phyloP scores from a whole-genome alignment of 2,113 vertebrate genomes.

The Stomatorhinus ivindoensis region DNA sequence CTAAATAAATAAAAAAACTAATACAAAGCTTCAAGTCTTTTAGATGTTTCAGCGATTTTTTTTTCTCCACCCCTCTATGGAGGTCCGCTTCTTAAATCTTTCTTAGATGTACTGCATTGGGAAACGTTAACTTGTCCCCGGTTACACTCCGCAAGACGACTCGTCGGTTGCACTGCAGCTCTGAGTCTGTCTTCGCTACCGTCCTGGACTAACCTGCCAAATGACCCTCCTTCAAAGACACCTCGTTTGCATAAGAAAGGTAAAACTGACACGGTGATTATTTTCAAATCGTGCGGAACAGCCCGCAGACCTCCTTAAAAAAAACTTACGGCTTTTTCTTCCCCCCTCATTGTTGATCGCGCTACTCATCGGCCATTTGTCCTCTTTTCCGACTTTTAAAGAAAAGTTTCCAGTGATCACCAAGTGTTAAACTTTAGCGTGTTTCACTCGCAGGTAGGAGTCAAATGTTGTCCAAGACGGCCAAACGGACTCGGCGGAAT shows the following conservation, averaged over 20 bases:
- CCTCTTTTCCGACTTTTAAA: slow-evolving; percentile 24
- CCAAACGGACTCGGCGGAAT: slow-evolving; percentile 16
- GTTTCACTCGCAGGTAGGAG: slow-evolving; percentile 22
- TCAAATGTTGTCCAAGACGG: slow-evolving; percentile 36
- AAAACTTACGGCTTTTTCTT: slow-evolving; percentile 36
- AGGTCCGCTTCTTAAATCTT: neutral
- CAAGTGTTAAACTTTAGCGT: slow-evolving; percentile 29
- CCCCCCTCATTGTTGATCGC: slow-evolving; percentile 34
- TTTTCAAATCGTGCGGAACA: slow-evolving; percentile 74
- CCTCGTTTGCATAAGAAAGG: slow-evolving; percentile 87
- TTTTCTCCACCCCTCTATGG: neutral
- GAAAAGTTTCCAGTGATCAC: slow-evolving; percentile 37
- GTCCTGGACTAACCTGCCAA: slow-evolving; percentile 64
- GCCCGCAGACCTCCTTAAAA: slow-evolving; percentile 62
- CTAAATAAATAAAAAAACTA: neutral
- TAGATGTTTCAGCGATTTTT: neutral
- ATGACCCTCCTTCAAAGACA: slow-evolving; percentile 81
- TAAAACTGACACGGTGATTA: slow-evolving; percentile 82
- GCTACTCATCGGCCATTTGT: slow-evolving; percentile 47
- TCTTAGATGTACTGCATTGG: neutral
- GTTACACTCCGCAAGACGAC: slow-evolving; percentile 14
- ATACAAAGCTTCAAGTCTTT: neutral
- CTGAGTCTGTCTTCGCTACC: slow-evolving; percentile 48
- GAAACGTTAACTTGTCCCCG: slow-evolving; percentile 1
- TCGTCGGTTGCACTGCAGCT: slow-evolving; percentile 47